phyloP scores from a whole-genome alignment of 1,140 invertebrate genomes.

The Kradibia gibbosae region DNA sequence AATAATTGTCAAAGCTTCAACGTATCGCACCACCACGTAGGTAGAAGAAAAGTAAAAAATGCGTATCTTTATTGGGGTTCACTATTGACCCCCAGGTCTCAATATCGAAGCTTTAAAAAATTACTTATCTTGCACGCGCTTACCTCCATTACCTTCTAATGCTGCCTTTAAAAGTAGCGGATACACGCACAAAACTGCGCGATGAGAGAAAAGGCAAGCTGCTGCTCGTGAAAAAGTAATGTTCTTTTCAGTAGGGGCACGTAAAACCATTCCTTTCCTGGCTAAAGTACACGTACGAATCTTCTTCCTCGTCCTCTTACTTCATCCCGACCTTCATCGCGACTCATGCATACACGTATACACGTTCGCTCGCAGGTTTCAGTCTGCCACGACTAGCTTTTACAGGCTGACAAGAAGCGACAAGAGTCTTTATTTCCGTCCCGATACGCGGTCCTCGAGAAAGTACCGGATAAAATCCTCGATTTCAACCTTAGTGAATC shows the following conservation, averaged over 20 bases:
- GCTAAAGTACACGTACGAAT: not conserved
- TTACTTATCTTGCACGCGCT: conserved; percentile 8
- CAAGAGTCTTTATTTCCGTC: conserved; percentile 39
- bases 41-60: too few species aligned
- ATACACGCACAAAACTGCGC: not conserved
- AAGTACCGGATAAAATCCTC: conserved; percentile 33
- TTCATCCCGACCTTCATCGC: too few species aligned
- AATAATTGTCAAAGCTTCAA: too few species aligned
- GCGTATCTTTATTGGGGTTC: too few species aligned
- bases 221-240: conserved; percentile 49
- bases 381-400: not conserved
- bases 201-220: not conserved
- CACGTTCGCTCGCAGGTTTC: not conserved
- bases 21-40: too few species aligned
- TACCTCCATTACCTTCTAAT: conserved; percentile 36
- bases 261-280: conserved; percentile 13
- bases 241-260: conserved; percentile 39
- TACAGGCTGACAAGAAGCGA: conserved; percentile 27
- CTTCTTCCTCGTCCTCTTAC: not conserved
- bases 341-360: too few species aligned
- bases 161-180: conserved; percentile 29
- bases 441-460: conserved; percentile 31
- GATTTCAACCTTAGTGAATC: conserved; percentile 31
- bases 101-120: conserved; percentile 34
- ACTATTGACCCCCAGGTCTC: not conserved